phyloP scores from a whole-genome alignment of 2,113 vertebrate species.

The Symphodus melops region DNA sequence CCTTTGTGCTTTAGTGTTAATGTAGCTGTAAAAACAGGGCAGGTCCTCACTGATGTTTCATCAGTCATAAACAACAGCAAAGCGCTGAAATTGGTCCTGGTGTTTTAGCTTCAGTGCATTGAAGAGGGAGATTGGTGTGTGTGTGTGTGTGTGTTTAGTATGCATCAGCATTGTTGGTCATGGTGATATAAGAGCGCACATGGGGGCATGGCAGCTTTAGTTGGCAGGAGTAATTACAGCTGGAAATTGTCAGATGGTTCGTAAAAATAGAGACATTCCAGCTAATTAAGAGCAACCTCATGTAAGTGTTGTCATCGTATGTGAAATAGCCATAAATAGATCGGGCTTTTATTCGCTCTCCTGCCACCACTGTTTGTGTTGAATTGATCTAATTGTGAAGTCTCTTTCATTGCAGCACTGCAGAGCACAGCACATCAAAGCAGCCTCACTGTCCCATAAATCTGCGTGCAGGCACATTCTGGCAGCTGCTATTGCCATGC shows the following conservation, averaged over 20 bases:
- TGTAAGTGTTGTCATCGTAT: constrained; percentile 37
- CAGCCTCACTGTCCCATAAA: constrained; percentile 16
- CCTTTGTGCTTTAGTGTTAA: constrained; percentile 8
- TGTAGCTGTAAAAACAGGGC: background rate
- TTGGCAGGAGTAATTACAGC: constrained; percentile 40
- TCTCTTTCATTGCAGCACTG: constrained; percentile 62
- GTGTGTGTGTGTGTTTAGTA: constrained; percentile 22
- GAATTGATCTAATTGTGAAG: constrained; percentile 72
- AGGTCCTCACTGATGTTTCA: background rate
- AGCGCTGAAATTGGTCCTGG: background rate
- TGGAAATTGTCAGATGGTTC: constrained; percentile 46
- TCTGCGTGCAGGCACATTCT: constrained; percentile 35
- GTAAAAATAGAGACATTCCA: constrained; percentile 37
- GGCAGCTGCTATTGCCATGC: background rate
- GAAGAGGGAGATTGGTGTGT: background rate
- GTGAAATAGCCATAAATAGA: constrained; percentile 47
- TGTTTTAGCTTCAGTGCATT: background rate
- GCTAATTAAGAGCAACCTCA: constrained; percentile 53
- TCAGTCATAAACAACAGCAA: background rate
- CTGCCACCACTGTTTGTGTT: constrained; percentile 50
- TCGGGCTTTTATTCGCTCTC: constrained; percentile 20
- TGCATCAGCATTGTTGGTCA: constrained; percentile 33
- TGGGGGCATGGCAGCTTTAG: constrained; percentile 5
- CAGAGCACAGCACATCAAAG: constrained; percentile 58
- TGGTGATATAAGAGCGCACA: constrained; percentile 37